phyloP scores from a whole-genome alignment of 2,888 invertebrate species.

The Lumbricus terrestris region DNA sequence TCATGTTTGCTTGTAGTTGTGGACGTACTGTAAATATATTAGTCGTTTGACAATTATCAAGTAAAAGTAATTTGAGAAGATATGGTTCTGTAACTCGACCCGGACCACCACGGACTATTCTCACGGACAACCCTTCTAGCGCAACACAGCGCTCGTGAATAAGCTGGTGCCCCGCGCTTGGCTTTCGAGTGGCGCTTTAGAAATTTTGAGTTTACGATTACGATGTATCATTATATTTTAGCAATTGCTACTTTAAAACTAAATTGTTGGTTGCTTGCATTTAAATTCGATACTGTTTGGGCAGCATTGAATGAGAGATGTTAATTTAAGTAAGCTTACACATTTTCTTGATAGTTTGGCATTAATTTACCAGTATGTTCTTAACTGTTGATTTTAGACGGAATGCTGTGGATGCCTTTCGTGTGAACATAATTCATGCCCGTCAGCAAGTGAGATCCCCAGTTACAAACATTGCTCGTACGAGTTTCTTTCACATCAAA shows the following conservation, averaged over 20 bases:
- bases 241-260: background rate
- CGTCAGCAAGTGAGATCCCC: slow-evolving; percentile 93
- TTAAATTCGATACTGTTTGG: background rate
- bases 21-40: background rate
- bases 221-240: background rate
- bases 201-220: no score
- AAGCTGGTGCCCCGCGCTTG: no score
- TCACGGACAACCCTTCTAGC: no score
- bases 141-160: no score
- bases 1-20: background rate
- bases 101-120: no score
- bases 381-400: slow-evolving; percentile 61
- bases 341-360: background rate
- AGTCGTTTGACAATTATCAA: background rate
- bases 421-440: slow-evolving; percentile 99
- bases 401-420: slow-evolving; percentile 98
- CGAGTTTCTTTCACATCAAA: slow-evolving; percentile 98
- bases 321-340: background rate
- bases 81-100: no score
- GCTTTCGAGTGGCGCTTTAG: no score
- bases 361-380: background rate
- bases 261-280: background rate
- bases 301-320: no score
- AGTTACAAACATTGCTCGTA: slow-evolving; percentile 97
- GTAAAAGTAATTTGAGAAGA: background rate